Percentiles rank a stretch among this genome's conserved stretches.
Conservation (phyloP, 2,113 vertebrate species). For the Monopterus albus region DNA sequence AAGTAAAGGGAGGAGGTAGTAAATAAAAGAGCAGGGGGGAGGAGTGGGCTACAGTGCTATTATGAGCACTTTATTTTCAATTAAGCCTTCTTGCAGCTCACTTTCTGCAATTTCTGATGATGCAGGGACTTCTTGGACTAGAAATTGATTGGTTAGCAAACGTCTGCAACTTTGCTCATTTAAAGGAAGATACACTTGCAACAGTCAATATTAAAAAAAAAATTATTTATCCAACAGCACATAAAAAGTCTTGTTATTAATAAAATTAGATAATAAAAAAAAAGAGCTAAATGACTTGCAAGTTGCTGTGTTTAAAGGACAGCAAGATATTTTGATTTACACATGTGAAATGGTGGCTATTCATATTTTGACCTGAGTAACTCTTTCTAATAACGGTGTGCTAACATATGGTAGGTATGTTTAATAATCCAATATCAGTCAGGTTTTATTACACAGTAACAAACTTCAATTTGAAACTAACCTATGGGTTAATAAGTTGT, state of each 20-base stretch:
- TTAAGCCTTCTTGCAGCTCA: constrained; percentile 67
- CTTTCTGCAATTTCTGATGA: constrained; percentile 80
- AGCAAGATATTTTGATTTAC: too few relatives aligned
- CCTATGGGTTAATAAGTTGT: too few relatives aligned
- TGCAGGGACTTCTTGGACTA: constrained; percentile 71
- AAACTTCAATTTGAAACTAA: too few relatives aligned
- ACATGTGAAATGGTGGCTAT: too few relatives aligned
- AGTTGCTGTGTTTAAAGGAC: too few relatives aligned
- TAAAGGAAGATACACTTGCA: constrained; percentile 54
- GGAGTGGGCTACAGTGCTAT: constrained; percentile 48
- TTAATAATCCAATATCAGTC: too few relatives aligned
- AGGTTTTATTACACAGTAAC: too few relatives aligned
- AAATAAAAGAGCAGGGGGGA: constrained; percentile 40
- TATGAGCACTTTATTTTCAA: constrained; percentile 80
- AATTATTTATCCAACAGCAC: background rate
- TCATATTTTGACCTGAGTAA: too few relatives aligned
- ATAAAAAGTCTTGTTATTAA: background rate
- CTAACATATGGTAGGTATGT: too few relatives aligned
- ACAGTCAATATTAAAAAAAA: background rate
- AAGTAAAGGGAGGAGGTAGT: constrained; percentile 50
- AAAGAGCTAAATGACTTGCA: background rate
- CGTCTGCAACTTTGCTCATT: constrained; percentile 78
- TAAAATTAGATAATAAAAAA: background rate
- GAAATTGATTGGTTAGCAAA: constrained; percentile 78
- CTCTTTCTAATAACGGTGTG: too few relatives aligned